Percentiles rank a stretch among this genome's conserved stretches.
These are phyloP conservation scores for Drosophila stalkeri DNA, from an alignment of 2,888 invertebrate genomes.

Conservation along the genomic window DNA sequence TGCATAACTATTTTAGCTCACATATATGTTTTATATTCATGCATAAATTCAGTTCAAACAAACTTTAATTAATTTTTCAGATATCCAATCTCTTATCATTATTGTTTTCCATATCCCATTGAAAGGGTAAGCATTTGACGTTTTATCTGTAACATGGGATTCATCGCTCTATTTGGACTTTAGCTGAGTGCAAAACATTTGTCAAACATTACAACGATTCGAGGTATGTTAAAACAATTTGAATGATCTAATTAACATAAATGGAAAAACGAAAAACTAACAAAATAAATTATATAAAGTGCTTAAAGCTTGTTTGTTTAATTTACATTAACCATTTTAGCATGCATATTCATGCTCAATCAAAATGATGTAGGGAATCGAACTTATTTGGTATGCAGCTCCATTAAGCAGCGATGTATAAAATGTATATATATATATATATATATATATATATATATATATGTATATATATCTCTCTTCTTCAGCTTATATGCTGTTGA, in stretches of 20 bases:
- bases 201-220: conserved; percentile 51
- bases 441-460: conserved; percentile 11
- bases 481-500: conserved; percentile 47
- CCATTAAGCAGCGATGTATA: conserved; percentile 59
- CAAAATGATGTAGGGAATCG: conserved; percentile 41
- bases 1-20: conserved; percentile 19
- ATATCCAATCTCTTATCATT: conserved; percentile 21
- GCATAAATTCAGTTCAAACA: background rate
- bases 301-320: conserved; percentile 69
- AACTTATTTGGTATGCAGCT: conserved; percentile 68
- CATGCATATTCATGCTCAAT: conserved; percentile 75
- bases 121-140: conserved; percentile 9
- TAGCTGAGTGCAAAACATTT: conserved; percentile 56
- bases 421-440: conserved; percentile 14
- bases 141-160: conserved; percentile 28
- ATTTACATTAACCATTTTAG: conserved; percentile 69
- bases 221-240: conserved; percentile 32
- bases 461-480: conserved; percentile 42
- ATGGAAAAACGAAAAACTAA: conserved; percentile 52
- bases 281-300: conserved; percentile 64
- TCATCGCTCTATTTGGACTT: conserved; percentile 40
- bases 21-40: background rate
- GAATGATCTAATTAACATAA: conserved; percentile 48
- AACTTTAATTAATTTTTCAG: conserved; percentile 3
- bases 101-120: conserved; percentile 1